A percentile compares a stretch with the other conserved stretches of the same genome.
These are phyloP conservation scores for Diplazon laetatorius DNA, from an alignment of 2,888 invertebrate genomes.

Conservation along the genomic window DNA sequence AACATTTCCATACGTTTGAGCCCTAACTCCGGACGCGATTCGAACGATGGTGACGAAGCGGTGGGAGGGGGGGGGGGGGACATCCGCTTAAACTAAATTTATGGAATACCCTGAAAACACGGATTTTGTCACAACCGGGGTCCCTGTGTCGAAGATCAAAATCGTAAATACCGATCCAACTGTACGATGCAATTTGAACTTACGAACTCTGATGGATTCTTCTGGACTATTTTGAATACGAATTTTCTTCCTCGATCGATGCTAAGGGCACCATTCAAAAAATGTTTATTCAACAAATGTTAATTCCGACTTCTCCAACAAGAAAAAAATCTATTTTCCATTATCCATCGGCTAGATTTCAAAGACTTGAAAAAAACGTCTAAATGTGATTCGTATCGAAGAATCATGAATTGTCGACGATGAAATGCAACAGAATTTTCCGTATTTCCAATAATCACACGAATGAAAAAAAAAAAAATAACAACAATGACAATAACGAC, in stretches of 20 bases:
- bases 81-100: neutral
- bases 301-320: no score
- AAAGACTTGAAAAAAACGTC: no score
- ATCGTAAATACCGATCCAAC: neutral
- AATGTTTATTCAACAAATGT: no score
- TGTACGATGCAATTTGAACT: neutral
- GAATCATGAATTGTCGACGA: neutral
- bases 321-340: no score
- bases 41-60: neutral
- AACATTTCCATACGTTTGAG: conserved; percentile 75
- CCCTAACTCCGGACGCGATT: neutral
- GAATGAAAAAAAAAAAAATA: neutral
- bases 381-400: no score
- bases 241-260: no score
- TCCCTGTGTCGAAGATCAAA: neutral
- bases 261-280: no score
- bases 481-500: neutral
- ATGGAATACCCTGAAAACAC: no score
- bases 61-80: neutral
- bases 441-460: neutral
- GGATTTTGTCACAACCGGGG: no score
- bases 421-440: conserved; percentile 2
- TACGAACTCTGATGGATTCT: neutral
- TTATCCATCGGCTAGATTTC: no score
- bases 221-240: neutral